These are phyloP conservation scores for Hybognathus amarus DNA, from an alignment of 2,797 vertebrate genomes.

Conservation along the genomic window DNA sequence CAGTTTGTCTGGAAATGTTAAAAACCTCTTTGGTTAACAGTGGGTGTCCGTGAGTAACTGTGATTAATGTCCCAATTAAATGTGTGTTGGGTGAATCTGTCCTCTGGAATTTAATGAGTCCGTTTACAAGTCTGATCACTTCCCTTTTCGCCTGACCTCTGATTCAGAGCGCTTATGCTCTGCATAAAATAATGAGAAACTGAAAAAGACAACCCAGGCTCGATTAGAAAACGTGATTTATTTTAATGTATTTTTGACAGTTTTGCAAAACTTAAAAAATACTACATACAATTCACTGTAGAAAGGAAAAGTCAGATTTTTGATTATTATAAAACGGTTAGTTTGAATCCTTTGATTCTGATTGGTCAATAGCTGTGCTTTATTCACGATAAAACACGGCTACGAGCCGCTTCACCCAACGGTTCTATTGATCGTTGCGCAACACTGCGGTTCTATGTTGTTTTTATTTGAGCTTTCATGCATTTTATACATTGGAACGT, in stretches of 20 bases:
- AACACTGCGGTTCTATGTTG: too few relatives aligned
- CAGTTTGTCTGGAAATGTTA: background rate
- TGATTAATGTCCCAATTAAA: conserved; percentile 45
- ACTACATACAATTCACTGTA: background rate
- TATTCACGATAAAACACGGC: too few relatives aligned
- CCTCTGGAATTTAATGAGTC: conserved; percentile 30
- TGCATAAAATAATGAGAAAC: conserved; percentile 12
- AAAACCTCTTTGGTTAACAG: conserved; percentile 10
- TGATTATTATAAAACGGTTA: too few relatives aligned
- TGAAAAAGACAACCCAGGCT: background rate
- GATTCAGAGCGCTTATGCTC: background rate
- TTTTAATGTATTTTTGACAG: too few relatives aligned
- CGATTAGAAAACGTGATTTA: background rate
- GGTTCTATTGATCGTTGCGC: too few relatives aligned
- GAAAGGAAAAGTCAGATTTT: background rate
- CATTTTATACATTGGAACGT: too few relatives aligned
- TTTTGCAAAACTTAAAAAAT: too few relatives aligned
- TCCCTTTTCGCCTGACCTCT: conserved; percentile 20
- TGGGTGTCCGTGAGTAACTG: conserved; percentile 15
- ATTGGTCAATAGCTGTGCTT: too few relatives aligned
- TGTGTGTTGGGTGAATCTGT: conserved; percentile 14
- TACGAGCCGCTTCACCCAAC: too few relatives aligned
- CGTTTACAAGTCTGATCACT: conserved; percentile 24
- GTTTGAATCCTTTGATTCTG: too few relatives aligned
- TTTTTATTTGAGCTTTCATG: too few relatives aligned